A percentile compares a stretch with the other conserved stretches of the same genome.
phyloP scores from a whole-genome alignment of 2,888 invertebrate species.

The Tachystola acroxantha region DNA sequence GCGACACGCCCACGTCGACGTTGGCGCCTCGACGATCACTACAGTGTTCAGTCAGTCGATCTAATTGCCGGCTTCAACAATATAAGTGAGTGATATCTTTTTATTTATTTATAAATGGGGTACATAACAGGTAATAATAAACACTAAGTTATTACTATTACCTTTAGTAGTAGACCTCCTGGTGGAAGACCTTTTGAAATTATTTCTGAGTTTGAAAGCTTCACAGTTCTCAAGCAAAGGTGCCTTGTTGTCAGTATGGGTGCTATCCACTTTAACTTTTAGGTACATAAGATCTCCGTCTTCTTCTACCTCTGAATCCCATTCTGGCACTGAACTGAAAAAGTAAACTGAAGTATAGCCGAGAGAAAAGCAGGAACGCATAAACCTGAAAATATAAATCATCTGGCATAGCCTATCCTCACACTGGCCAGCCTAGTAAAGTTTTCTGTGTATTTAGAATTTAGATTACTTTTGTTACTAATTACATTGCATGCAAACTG shows the following conservation, averaged over 20 bases:
- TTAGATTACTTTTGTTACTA: too few species aligned
- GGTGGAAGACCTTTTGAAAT: slow-evolving; percentile 65
- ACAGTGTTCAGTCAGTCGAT: too few species aligned
- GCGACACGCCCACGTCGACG: too few species aligned
- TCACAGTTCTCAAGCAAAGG: slow-evolving; percentile 62
- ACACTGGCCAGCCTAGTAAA: neutral
- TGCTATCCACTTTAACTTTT: slow-evolving; percentile 61
- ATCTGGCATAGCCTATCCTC: neutral
- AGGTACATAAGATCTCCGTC: slow-evolving; percentile 84
- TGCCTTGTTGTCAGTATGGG: slow-evolving; percentile 30
- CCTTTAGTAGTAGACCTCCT: slow-evolving; percentile 64
- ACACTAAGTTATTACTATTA: slow-evolving; percentile 15
- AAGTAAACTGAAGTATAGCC: slow-evolving; percentile 1
- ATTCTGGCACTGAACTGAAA: slow-evolving; percentile 81
- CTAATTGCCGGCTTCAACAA: too few species aligned
- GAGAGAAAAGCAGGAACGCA: too few species aligned
- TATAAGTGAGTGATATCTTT: too few species aligned
- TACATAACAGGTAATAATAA: too few species aligned
- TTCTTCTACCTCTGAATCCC: slow-evolving; percentile 81
- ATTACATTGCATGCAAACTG: too few species aligned
- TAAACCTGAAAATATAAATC: too few species aligned
- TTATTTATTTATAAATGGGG: too few species aligned
- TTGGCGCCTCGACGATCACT: too few species aligned
- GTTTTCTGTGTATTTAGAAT: too few species aligned
- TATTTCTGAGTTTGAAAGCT: slow-evolving; percentile 60